Evolutionary conservation across 1,140 invertebrate genomes (phyloP).

Genomic region (Drosophila orosa): DNA sequence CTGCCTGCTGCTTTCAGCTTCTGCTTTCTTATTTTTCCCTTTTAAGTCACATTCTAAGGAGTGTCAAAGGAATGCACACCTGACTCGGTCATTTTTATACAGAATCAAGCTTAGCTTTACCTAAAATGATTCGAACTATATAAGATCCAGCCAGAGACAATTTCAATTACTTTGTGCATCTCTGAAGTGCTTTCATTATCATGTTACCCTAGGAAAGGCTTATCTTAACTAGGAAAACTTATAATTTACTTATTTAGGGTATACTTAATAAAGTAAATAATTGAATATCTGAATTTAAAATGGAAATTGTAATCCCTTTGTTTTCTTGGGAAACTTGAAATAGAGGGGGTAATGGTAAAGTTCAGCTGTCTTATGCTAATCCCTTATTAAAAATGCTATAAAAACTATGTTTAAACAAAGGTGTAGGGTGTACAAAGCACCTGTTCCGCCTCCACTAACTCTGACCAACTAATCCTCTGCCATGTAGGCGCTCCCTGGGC

Average conservation of each 20-base stretch:
- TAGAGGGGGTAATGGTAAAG: too few relatives aligned
- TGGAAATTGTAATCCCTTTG: not conserved
- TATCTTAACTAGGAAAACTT: not conserved
- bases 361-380: not conserved
- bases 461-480: conserved; percentile 18
- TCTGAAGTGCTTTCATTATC: not conserved
- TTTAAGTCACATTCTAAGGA: conserved; percentile 17
- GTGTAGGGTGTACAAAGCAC: conserved; percentile 3
- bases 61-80: conserved; percentile 37
- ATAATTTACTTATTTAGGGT: not conserved
- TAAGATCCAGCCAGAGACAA: not conserved
- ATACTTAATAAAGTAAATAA: not conserved
- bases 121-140: conserved; percentile 1
- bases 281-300: not conserved
- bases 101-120: conserved; percentile 23
- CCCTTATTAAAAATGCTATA: not conserved
- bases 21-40: not conserved
- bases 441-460: not conserved
- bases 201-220: not conserved
- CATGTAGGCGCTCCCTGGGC: not conserved
- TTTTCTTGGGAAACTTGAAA: not conserved
- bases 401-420: not conserved
- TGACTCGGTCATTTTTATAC: conserved; percentile 10
- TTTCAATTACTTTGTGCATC: conserved; percentile 10
- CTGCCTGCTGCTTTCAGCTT: not conserved